Conservation (phyloP, 2,113 vertebrate genomes). For the Petrocephalus microphthalmus region DNA sequence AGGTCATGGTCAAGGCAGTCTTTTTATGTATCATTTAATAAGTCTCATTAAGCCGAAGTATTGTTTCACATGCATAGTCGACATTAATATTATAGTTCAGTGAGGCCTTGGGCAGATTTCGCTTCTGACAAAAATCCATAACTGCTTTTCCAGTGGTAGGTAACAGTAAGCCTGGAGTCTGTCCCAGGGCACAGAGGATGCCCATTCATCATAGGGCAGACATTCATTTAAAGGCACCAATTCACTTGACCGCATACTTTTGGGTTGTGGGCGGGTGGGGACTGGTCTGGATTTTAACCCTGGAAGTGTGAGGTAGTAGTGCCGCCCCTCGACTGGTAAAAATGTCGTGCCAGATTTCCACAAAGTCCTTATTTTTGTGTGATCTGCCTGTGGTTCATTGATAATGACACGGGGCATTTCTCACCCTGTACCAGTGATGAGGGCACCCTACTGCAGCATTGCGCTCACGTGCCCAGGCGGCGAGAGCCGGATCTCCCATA, state of each 20-base stretch:
- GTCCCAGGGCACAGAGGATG: background rate
- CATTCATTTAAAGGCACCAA: background rate
- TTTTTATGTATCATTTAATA: background rate
- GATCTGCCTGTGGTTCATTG: background rate
- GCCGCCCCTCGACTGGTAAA: background rate
- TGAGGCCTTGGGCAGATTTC: background rate
- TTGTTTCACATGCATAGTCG: background rate
- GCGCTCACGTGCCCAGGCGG: background rate
- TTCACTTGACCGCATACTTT: background rate
- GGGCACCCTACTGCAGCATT: background rate
- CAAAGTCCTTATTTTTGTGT: background rate
- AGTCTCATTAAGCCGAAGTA: background rate
- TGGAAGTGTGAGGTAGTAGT: background rate
- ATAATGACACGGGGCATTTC: background rate
- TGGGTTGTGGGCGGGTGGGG: background rate
- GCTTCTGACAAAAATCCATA: background rate
- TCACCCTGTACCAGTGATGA: background rate
- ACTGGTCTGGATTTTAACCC: background rate
- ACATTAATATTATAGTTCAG: background rate
- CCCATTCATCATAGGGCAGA: background rate
- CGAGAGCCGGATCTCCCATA: background rate
- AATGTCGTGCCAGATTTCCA: background rate
- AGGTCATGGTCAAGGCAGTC: background rate
- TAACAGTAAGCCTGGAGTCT: background rate
- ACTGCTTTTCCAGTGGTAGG: background rate